Evolutionary conservation across 2,113 vertebrate genomes (phyloP).

Genomic region (Shinisaurus crocodilurus): DNA sequence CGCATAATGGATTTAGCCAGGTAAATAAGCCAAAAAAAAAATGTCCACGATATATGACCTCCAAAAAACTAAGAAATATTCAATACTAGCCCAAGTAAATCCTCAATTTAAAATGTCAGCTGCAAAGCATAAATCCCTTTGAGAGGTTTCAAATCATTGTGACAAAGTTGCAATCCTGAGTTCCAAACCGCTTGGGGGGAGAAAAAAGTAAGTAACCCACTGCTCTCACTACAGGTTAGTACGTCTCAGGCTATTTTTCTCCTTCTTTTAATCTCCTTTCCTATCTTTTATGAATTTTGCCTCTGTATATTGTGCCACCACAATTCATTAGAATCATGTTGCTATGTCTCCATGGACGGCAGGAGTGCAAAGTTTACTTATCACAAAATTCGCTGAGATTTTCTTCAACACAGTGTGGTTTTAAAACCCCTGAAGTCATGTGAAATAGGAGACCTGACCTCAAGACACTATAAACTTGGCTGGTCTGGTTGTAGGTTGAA

Average conservation of each 20-base stretch:
- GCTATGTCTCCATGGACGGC: conserved; percentile 39
- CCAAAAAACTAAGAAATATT: conserved; percentile 74
- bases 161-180: conserved; percentile 66
- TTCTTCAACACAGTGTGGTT: conserved; percentile 54
- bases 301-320: conserved; percentile 50
- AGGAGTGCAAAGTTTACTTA: conserved; percentile 56
- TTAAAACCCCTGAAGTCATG: conserved; percentile 64
- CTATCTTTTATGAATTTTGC: conserved; percentile 52
- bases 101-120: conserved; percentile 77
- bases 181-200: conserved; percentile 56
- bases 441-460: conserved; percentile 68
- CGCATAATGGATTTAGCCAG: conserved; percentile 55
- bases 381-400: conserved; percentile 59
- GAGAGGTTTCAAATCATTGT: conserved; percentile 73
- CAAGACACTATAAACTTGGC: conserved; percentile 62
- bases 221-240: conserved; percentile 35
- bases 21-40: conserved; percentile 60
- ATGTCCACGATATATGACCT: conserved; percentile 69
- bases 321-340: conserved; percentile 54
- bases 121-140: conserved; percentile 75
- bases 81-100: conserved; percentile 72
- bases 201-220: conserved; percentile 34
- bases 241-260: conserved; percentile 21
- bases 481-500: conserved; percentile 63
- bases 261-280: conserved; percentile 55